Conservation (phyloP, 2,888 invertebrate genomes). For the Cephus pygmeus region DNA sequence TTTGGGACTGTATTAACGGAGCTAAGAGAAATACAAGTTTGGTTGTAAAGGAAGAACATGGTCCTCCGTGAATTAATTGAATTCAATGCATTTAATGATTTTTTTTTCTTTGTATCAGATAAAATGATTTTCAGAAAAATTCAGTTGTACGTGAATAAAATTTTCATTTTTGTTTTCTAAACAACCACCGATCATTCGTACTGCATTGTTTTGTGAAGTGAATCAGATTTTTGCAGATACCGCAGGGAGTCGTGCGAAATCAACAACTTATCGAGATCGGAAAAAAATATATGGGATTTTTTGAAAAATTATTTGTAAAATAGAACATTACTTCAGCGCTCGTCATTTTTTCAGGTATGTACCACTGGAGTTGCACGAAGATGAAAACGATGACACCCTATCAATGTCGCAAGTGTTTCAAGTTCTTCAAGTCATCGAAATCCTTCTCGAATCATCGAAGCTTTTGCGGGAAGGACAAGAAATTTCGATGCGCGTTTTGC, state of each 20-base stretch:
- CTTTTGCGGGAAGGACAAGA: slow-evolving; percentile 36
- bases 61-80: no score
- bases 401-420: slow-evolving; percentile 36
- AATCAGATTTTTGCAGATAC: not conserved
- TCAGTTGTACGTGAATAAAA: not conserved
- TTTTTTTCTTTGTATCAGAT: not conserved
- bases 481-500: slow-evolving; percentile 36
- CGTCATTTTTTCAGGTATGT: slow-evolving; percentile 38
- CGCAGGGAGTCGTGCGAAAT: not conserved
- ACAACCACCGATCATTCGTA: not conserved
- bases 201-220: not conserved
- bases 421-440: slow-evolving; percentile 37
- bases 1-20: no score
- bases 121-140: not conserved
- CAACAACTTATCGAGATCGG: not conserved
- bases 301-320: not conserved
- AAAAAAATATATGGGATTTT: not conserved
- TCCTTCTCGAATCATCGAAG: slow-evolving; percentile 32
- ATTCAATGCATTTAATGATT: not conserved
- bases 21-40: no score
- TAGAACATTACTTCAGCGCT: not conserved
- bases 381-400: slow-evolving; percentile 24
- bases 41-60: no score
- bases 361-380: not conserved
- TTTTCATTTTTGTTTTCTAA: not conserved